Evolutionary conservation across 2,113 vertebrate genomes (phyloP), one percentile per base, ranked within the genome.

Genomic region (Tor tambroides): DNA sequence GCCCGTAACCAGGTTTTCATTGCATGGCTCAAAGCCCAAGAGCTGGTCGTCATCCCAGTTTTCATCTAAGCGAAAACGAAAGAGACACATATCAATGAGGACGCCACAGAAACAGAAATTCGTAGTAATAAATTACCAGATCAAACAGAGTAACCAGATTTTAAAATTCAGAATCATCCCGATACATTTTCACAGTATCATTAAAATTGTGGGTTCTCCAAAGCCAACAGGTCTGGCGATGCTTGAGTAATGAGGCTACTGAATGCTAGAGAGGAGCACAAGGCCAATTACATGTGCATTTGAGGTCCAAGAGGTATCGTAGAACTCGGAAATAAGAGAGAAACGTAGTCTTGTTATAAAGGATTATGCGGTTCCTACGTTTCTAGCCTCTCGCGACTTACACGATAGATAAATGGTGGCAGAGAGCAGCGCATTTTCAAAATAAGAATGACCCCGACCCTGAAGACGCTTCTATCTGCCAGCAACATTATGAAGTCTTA

Each of bases 21-120:
- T 97, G 95, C 97, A 97, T 0, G 96, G 96, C 89, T 97, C 96
- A 93, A 97, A 96, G 93, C 96, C 96, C 91, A 97, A 95, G 85
- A 97, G 95, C 83, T 97, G 97, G 94, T 96, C 96, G 83, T 97
- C 96, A 82, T 96, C 96, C 97, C 97, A 97, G 94, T 96, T 97
- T 92, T 97, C 97, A 94, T 97, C 97, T 97, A 94, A 76, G 83
- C 11, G 83, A 80, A 78, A 59, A 82, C 85, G 69, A 86, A 82
- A 88, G 41, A 82, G 67, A 83, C 51, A 69, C 5, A 46, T 23
- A 69, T 84, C 54, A 59, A 30, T 69, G 28, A 84, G 28, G 38
- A 26, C 21, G 8, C 14, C 75, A 76, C 51, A 67, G 14, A 19
- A 30, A 80, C 26, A 69, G 28, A 71, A 61, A 11, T 69, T 41